These are phyloP conservation scores for Diachrysia chrysitis DNA, from an alignment of 2,888 invertebrate species.

Conservation along the genomic window DNA sequence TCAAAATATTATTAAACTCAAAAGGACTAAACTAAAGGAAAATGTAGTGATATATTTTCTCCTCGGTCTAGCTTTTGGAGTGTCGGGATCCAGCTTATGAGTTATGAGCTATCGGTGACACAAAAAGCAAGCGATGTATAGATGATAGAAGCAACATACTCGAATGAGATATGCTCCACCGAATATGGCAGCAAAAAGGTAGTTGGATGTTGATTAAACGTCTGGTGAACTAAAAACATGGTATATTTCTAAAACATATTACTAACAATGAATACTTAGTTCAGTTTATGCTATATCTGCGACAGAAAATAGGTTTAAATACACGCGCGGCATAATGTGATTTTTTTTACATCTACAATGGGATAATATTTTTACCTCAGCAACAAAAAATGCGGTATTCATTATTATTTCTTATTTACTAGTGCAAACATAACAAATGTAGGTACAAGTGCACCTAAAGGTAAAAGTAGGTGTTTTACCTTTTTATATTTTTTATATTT, in stretches of 20 bases:
- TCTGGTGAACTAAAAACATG: neutral
- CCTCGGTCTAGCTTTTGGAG: neutral
- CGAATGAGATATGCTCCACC: neutral
- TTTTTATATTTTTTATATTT: too few species aligned
- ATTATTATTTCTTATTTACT: too few species aligned
- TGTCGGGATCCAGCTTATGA: slow-evolving; percentile 1
- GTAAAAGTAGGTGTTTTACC: too few species aligned
- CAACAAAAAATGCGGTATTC: too few species aligned
- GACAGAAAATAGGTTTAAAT: too few species aligned
- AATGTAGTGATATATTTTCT: neutral
- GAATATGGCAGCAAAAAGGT: neutral
- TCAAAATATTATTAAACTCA: neutral
- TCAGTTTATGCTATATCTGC: too few species aligned
- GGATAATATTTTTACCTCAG: too few species aligned
- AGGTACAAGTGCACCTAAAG: too few species aligned
- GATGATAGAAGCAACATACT: neutral
- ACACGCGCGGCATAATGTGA: too few species aligned
- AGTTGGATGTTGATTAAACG: slow-evolving; percentile 1
- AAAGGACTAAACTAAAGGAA: neutral
- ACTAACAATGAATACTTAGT: too few species aligned
- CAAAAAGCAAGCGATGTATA: neutral
- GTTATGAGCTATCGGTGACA: neutral
- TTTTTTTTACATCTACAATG: too few species aligned
- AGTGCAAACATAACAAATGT: too few species aligned
- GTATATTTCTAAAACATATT: neutral